Percentiles rank a stretch among this genome's conserved stretches.
phyloP scores from a whole-genome alignment of 92 coral and sea anemone species.

The Virgularia gustaviana region DNA sequence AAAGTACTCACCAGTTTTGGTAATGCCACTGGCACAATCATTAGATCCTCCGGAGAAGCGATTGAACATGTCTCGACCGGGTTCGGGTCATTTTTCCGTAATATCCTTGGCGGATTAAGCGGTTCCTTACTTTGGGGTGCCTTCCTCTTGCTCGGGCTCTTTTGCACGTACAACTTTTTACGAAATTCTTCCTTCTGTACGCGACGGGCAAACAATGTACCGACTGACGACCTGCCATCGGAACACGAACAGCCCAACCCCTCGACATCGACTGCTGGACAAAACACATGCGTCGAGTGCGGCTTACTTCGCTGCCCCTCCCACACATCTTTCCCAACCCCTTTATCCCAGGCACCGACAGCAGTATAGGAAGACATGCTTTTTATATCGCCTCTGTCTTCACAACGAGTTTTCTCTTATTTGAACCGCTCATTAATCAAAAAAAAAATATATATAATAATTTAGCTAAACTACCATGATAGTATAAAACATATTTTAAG shows the following conservation, averaged over 20 bases:
- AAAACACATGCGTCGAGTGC: constrained; percentile 14
- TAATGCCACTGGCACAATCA: not conserved
- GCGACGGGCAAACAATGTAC: too few species aligned
- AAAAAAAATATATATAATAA: too few species aligned
- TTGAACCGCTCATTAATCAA: constrained; percentile 1
- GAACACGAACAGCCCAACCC: not conserved
- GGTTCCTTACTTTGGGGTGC: constrained; percentile 25
- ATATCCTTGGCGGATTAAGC: constrained; percentile 7
- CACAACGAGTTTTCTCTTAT: not conserved
- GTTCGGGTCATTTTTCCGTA: constrained; percentile 8
- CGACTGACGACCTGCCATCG: not conserved
- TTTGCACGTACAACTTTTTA: not conserved
- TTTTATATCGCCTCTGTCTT: constrained; percentile 19
- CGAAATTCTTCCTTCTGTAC: not conserved
- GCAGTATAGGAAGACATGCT: too few species aligned
- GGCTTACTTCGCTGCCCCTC: constrained; percentile 26
- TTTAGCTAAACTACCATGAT: too few species aligned
- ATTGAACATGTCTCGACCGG: not conserved
- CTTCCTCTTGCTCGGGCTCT: not conserved
- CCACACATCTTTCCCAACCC: not conserved
- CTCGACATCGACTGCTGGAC: not conserved
- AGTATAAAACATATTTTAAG: too few species aligned
- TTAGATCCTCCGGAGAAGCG: not conserved
- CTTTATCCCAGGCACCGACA: not conserved
- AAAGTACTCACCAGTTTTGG: not conserved